Percentiles rank a stretch among this genome's conserved stretches.
Conservation (phyloP, 2,797 vertebrate species). For the Cossypha polioptera region DNA sequence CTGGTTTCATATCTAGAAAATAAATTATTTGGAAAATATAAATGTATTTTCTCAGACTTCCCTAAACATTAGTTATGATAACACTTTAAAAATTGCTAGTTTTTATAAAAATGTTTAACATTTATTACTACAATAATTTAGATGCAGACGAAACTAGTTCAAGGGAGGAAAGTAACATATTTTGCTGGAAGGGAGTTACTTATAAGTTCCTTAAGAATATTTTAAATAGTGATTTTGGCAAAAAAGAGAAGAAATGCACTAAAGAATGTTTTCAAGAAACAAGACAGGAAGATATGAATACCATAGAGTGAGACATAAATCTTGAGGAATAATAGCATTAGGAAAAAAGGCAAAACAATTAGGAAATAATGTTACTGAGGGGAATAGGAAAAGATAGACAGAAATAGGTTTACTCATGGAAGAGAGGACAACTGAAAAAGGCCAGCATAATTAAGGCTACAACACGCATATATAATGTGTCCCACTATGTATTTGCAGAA, state of each 20-base stretch:
- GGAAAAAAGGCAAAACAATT: neutral
- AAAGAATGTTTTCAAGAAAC: neutral
- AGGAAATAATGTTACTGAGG: neutral
- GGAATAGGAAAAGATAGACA: neutral
- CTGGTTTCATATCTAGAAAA: neutral
- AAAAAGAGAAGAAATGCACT: neutral
- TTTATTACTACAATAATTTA: neutral
- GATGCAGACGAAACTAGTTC: neutral
- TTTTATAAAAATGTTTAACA: neutral
- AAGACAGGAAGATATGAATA: neutral
- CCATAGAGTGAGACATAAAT: accelerated
- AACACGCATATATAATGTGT: neutral
- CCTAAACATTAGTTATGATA: neutral
- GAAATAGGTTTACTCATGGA: neutral
- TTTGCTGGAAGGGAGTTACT: neutral
- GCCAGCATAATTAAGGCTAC: neutral
- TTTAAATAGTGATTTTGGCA: neutral
- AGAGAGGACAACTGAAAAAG: neutral
- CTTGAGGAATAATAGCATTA: neutral
- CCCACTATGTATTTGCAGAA: neutral
- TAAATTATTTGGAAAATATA: neutral
- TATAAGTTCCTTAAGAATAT: neutral
- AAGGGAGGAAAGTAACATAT: neutral
- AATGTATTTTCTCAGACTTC: neutral
- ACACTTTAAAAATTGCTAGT: neutral